Base-by-base conservation (phyloP, 1,140 invertebrate genomes). In the Akabosia matsudoensis region DNA sequence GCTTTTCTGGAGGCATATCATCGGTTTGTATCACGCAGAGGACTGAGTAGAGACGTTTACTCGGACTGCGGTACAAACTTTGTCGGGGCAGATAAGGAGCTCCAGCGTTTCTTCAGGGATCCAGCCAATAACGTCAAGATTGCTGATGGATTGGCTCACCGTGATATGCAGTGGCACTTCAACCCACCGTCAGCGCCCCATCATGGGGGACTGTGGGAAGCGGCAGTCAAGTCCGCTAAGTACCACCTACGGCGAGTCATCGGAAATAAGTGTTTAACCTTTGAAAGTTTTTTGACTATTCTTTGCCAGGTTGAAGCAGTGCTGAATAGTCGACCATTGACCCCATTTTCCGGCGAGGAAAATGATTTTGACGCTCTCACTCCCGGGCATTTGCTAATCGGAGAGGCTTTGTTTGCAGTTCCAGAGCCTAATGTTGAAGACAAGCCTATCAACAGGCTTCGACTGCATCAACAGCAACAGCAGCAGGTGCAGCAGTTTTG, bases 241-340 rank as follows among this genome's bases (percentile, higher is more conserved):
- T 56, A n/a, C 34, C 74, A 76, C 28, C 67, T 76, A 2, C 33
- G 34, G 34, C 1, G 74, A 30, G 18, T 70, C 71, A 51, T 72
- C 13, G 70, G 70, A 51, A 74, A 71, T 52, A 70, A 31, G 3
- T 64, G 45, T 7, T 77, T 85, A 7, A 85, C 82, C 3, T 82
- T 83, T 30, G 82, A 83, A 79, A 78, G 85, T 61, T 76, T 85
- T 24, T 72, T 73, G 1, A 84, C 83, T 13, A 76, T 82, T 26
- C 70, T 84, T 31, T 80, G 80, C 52, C 82, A 83, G 74, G 77
- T 84, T 2, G 83, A 84, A 54, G 82, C 83, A 3, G 72, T 82
- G 26, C 76, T 85, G 4, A 86, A 86, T 79, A 85, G 82, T 16
- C 80, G 84, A 33, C 84, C 84, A 24, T 33, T 86, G 22, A 83